Percentiles rank a stretch among this genome's conserved stretches.
These are phyloP conservation scores for Trinectes maculatus DNA, from an alignment of 2,113 vertebrate species.

Conservation along the genomic window DNA sequence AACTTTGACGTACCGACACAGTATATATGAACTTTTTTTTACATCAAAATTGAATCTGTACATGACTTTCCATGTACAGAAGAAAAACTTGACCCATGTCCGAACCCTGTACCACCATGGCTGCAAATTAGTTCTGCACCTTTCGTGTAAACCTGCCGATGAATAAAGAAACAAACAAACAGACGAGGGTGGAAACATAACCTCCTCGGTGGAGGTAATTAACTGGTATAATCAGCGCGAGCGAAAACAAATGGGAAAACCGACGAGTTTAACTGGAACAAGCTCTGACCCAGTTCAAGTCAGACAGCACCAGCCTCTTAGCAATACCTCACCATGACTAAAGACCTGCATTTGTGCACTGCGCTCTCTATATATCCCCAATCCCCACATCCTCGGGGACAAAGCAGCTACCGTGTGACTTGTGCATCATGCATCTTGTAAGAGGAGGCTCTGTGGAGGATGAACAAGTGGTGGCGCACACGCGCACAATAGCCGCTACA, in stretches of 20 bases:
- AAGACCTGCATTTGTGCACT: slow-evolving; percentile 51
- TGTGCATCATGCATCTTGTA: slow-evolving; percentile 33
- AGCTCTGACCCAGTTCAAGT: slow-evolving; percentile 64
- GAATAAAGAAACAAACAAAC: neutral
- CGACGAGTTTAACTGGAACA: slow-evolving; percentile 63
- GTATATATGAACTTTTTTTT: too few relatives aligned
- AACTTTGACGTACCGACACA: too few relatives aligned
- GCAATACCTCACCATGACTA: slow-evolving; percentile 49
- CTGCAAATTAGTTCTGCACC: neutral
- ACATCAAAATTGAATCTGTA: too few relatives aligned
- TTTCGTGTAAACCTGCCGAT: neutral
- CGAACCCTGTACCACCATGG: too few relatives aligned
- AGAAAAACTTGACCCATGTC: too few relatives aligned
- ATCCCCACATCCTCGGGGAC: slow-evolving; percentile 54
- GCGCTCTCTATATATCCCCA: slow-evolving; percentile 14
- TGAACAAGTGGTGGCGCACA: slow-evolving; percentile 28
- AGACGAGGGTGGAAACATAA: neutral
- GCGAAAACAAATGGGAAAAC: slow-evolving; percentile 38
- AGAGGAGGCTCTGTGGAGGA: slow-evolving; percentile 30
- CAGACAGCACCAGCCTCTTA: slow-evolving; percentile 31
- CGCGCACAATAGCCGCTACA: slow-evolving; percentile 46
- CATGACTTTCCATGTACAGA: too few relatives aligned
- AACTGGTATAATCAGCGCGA: slow-evolving; percentile 10
- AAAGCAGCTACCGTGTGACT: slow-evolving; percentile 43
- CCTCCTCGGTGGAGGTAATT: neutral